These are phyloP conservation scores for Acleris emargana DNA, from an alignment of 2,888 invertebrate genomes.

Conservation along the genomic window DNA sequence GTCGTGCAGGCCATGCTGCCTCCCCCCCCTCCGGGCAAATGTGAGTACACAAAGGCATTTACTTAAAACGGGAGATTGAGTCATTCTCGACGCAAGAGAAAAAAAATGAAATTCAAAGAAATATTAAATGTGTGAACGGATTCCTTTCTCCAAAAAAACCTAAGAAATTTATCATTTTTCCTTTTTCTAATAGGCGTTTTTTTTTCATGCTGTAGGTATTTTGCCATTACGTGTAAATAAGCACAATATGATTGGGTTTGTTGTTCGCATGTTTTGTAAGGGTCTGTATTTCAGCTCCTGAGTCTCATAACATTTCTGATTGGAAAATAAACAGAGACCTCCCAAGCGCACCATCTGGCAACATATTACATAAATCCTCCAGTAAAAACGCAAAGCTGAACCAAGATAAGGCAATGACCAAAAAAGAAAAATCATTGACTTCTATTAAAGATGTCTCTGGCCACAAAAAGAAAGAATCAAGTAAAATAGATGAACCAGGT, in stretches of 20 bases:
- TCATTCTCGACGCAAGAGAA: too few relatives aligned
- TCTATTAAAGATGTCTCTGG: constrained; percentile 47
- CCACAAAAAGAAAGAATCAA: constrained; percentile 45
- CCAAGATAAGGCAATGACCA: constrained; percentile 37
- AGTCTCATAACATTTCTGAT: constrained; percentile 49
- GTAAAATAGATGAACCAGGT: constrained; percentile 37
- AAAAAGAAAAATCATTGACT: constrained; percentile 47
- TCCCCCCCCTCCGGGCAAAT: constrained; percentile 37
- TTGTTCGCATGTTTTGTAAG: not conserved
- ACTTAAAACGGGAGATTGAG: too few relatives aligned
- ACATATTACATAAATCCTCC: not conserved
- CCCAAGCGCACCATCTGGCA: not conserved
- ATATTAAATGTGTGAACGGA: too few relatives aligned
- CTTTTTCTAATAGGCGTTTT: too few relatives aligned
- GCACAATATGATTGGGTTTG: not conserved
- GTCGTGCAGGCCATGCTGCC: constrained; percentile 54
- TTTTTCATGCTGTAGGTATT: too few relatives aligned
- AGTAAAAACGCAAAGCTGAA: constrained; percentile 43
- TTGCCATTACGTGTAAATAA: too few relatives aligned
- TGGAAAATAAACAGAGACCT: constrained; percentile 58
- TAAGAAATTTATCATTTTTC: not conserved
- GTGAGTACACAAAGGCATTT: constrained; percentile 43
- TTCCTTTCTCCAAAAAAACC: too few relatives aligned
- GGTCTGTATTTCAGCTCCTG: constrained; percentile 37
- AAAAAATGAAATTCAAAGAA: too few relatives aligned